These are phyloP conservation scores for Druon quercuslanigerum DNA, from an alignment of 1,140 invertebrate genomes.

Conservation along the genomic window DNA sequence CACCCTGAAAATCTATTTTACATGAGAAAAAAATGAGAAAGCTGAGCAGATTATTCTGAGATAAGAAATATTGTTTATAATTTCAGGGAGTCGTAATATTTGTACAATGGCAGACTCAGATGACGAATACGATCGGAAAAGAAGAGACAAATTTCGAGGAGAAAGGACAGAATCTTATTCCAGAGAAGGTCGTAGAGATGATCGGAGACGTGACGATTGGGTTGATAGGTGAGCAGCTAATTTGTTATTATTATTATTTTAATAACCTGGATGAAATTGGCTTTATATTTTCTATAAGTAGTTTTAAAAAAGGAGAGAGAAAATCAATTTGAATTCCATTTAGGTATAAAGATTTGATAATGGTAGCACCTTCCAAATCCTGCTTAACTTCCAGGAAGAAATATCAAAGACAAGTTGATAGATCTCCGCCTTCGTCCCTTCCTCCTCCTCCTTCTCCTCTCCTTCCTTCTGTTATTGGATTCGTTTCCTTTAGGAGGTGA, in stretches of 20 bases:
- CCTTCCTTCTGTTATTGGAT: conserved; percentile 1
- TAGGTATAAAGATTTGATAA: not conserved
- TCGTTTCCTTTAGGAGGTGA: not conserved
- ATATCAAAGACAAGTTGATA: not conserved
- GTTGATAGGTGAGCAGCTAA: conserved; percentile 78
- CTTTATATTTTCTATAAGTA: too few species aligned
- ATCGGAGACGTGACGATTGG: conserved; percentile 86
- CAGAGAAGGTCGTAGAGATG: conserved; percentile 83
- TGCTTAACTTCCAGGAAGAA: conserved; percentile 12
- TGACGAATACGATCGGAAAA: conserved; percentile 92
- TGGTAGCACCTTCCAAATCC: not conserved
- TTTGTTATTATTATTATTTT: not conserved
- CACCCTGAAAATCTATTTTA: too few species aligned
- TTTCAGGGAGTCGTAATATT: conserved; percentile 22
- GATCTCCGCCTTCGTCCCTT: not conserved
- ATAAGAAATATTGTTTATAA: not conserved
- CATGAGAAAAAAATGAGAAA: too few species aligned
- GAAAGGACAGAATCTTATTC: conserved; percentile 86
- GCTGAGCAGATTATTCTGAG: too few species aligned
- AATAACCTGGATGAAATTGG: not conserved
- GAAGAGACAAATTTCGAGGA: conserved; percentile 91
- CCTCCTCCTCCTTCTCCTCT: not conserved
- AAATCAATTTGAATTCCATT: too few species aligned
- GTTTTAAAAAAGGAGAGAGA: too few species aligned
- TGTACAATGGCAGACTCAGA: conserved; percentile 90